These are phyloP conservation scores for Antigone vipio DNA, from an alignment of 2,113 vertebrate genomes.

Conservation along the genomic window DNA sequence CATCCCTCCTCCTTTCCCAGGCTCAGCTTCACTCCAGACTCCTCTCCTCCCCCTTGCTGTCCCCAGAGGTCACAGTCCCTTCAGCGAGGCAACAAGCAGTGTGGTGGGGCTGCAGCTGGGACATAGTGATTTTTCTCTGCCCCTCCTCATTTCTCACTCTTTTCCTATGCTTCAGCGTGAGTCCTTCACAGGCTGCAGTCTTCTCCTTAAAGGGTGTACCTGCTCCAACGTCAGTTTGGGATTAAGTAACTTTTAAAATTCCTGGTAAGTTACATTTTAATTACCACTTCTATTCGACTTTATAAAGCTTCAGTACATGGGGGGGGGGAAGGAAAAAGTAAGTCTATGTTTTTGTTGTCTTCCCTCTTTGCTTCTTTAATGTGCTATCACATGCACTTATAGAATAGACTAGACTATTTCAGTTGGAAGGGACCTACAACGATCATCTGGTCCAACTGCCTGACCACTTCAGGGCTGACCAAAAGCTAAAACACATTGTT, in stretches of 20 bases:
- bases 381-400: not conserved
- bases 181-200: not conserved
- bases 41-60: not conserved
- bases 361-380: not conserved
- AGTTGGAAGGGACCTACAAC: not conserved
- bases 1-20: not conserved
- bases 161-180: not conserved
- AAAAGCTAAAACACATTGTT: not conserved
- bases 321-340: not conserved
- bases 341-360: not conserved
- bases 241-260: not conserved
- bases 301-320: not conserved
- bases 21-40: not conserved
- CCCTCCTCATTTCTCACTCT: not conserved
- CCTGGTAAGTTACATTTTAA: not conserved
- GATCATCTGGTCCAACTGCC: not conserved
- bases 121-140: not conserved
- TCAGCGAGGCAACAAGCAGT: not conserved
- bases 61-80: not conserved
- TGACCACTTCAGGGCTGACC: not conserved
- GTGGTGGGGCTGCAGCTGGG: rapidly evolving
- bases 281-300: not conserved
- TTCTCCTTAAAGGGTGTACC: not conserved
- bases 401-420: not conserved
- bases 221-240: not conserved